Percentiles rank a stretch among this genome's conserved stretches.
Evolutionary conservation across 2,113 vertebrate genomes (phyloP).

Genomic region (Lepidothrix coronata): DNA sequence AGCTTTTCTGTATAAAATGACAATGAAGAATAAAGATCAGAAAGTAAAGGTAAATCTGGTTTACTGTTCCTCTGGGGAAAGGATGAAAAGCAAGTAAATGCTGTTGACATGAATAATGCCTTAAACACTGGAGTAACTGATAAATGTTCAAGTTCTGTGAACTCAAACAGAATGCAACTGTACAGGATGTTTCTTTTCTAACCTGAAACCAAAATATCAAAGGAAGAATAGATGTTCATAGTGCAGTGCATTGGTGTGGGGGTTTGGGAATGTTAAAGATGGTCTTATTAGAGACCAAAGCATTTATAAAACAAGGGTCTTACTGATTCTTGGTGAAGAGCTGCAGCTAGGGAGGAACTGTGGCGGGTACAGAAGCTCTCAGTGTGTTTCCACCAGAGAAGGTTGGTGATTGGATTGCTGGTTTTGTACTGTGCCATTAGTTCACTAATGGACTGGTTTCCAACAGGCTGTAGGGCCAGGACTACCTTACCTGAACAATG

Average conservation of each 20-base stretch:
- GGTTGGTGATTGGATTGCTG: background rate
- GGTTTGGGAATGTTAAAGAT: background rate
- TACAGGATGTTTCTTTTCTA: background rate
- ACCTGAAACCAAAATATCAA: background rate
- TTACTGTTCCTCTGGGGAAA: constrained; percentile 6
- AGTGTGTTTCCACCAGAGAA: background rate
- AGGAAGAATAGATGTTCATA: background rate
- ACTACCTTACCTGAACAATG: background rate
- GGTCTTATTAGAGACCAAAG: background rate
- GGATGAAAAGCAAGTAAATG: constrained; percentile 23
- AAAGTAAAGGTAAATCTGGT: constrained; percentile 40
- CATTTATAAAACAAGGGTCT: background rate
- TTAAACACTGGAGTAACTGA: background rate
- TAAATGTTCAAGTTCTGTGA: background rate
- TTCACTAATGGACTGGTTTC: background rate
- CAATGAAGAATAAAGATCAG: constrained; percentile 30
- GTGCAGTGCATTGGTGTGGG: background rate
- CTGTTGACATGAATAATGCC: constrained; percentile 30
- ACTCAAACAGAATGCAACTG: background rate
- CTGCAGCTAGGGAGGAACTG: background rate
- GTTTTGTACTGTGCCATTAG: background rate
- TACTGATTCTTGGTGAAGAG: background rate
- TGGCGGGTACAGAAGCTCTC: background rate
- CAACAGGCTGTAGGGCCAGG: background rate
- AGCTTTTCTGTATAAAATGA: background rate